Base-by-base conservation (phyloP, 2,113 vertebrate genomes). In the Gallinago undulata region DNA sequence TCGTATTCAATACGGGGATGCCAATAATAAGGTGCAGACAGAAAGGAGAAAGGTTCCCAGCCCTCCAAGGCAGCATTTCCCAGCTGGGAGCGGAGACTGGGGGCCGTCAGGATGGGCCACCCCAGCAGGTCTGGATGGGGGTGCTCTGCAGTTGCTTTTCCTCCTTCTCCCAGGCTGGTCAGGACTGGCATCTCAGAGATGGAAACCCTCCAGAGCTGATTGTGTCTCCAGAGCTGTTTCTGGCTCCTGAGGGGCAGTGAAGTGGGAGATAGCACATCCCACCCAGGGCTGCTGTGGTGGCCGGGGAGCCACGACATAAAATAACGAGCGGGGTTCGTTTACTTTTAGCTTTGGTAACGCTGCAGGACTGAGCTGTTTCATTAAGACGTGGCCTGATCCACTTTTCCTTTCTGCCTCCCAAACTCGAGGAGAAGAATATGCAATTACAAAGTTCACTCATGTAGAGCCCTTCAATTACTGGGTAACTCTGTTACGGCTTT, bases 391-490 rank as follows among this genome's bases (percentile, higher is more conserved):
- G 76, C 69, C 85, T 78, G 83, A 95, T 85, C 76, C 0, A 3
- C 66, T 89, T 86, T 79, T 83, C 72, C 82, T 87, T 91, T 88
- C 83, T 90, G 86, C 68, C 85, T 86, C 35, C 77, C 3, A 33
- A 74, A 95, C 74, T 79, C 3, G 9, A 83, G 85, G 62, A 92
- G 77, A 95, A 94, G 84, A 95, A 95, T 82, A 79, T 3, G 47
- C 97, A 94, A 96, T 97, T 96, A 97, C 84, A 80, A 93, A 96
- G 84, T 96, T 97, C 94, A 95, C 72, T 94, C 93, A 94, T 95
- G 94, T 96, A 97, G 68, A 97, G 91, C 91, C 87, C 82, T 95
- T 95, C 96, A 95, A 80, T 97, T 97, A 96, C 93, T 2, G 31
- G 70, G 82, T 83, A 95, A 88, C 95, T 95, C 77, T 83, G 87